Base-by-base conservation (phyloP, 2,888 invertebrate species). In the Syrista parreyssii region DNA sequence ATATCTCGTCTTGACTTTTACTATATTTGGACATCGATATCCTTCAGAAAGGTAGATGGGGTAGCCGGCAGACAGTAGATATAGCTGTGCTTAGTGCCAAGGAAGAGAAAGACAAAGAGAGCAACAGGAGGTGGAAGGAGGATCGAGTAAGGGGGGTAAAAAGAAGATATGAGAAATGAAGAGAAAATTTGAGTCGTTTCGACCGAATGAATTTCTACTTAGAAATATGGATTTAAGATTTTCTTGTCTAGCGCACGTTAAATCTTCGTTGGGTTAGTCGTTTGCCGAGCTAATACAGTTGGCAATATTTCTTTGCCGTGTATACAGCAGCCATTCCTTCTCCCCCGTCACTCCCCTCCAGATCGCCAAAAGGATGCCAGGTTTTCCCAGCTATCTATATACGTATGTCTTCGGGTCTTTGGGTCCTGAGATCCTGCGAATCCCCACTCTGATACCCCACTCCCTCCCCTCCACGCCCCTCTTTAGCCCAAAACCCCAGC, bases 231-330 rank as follows among this genome's bases (percentile, higher is more conserved):
- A 71, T 71, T 71, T 71, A 33, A 31, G 71, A 31, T 30, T 71
- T 71, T 31, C 71, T 31, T 31, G 71, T 71, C 12, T 71, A 12
- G 32, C 31, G 11, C 34, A 74, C 73, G 74, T 34, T 69, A 35
- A 69, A 40, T 55, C 68, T 33, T 33, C n/a, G 34, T 74, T 69
- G 68, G 11, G 32, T 74, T 72, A 40, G 31, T 75, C 75, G 81
- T 85, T 86, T 85, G 81, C 81, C 77, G 79, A 83, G 83, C 84
- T 85, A 87, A 88, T 88, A 85, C 78, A 77, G 84, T 83, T 84
- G 82, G 83, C 82, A 83, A 86, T 88, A 85, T 88, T 87, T 88
- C 83, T 84, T 84, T 81, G 23, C 6, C 55, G 55, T 78, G 75
- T 78, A 68, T 40, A 33, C 71, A 4, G 6, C 71, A 31, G 12